These are phyloP conservation scores for Ranitomeya variabilis DNA, from an alignment of 2,113 vertebrate genomes.

Conservation along the genomic window DNA sequence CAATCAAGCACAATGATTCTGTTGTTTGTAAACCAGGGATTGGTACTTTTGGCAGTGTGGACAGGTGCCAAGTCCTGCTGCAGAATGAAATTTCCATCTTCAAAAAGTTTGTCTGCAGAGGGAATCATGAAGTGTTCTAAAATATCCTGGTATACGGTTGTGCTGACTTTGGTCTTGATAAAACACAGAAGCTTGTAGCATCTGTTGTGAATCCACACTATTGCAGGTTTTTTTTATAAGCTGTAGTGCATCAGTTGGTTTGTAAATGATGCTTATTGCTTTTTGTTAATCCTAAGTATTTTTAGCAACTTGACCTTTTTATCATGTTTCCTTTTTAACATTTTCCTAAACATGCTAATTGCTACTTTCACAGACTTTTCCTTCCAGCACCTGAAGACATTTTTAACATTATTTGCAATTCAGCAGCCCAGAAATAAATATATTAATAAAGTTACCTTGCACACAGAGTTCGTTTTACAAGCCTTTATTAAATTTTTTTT, in stretches of 20 bases:
- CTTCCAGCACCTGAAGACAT: neutral
- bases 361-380: neutral
- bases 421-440: neutral
- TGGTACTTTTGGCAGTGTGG: too few relatives aligned
- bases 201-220: too few relatives aligned
- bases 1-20: too few relatives aligned
- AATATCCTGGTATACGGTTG: too few relatives aligned
- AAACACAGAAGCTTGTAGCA: too few relatives aligned
- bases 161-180: too few relatives aligned
- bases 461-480: neutral
- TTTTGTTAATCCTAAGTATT: neutral
- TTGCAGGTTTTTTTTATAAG: too few relatives aligned
- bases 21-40: too few relatives aligned
- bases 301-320: neutral
- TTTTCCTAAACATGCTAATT: neutral
- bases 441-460: neutral
- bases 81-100: too few relatives aligned
- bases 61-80: too few relatives aligned
- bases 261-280: slow-evolving; percentile 6
- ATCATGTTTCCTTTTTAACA: neutral
- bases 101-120: too few relatives aligned
- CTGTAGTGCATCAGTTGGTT: neutral
- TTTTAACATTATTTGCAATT: neutral
- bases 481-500: neutral
- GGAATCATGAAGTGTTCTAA: too few relatives aligned